phyloP scores from a whole-genome alignment of 2,113 vertebrate species.

The Aspiorhynchus laticeps region DNA sequence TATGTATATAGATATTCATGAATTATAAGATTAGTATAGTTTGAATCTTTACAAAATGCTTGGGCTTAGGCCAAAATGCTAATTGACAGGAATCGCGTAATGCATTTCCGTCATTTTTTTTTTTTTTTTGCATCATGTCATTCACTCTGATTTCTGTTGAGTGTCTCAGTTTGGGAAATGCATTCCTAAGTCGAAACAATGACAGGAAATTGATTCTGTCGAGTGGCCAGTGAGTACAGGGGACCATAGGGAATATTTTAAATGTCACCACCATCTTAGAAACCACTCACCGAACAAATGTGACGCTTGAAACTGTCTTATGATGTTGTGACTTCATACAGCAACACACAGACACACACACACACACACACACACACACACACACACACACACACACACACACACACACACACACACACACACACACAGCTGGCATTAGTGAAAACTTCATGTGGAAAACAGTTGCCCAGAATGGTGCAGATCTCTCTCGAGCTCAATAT shows the following conservation, averaged over 20 bases:
- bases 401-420: too few species aligned
- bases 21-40: neutral
- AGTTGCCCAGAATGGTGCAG: neutral
- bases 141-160: slow-evolving; percentile 43
- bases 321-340: neutral
- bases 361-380: too few species aligned
- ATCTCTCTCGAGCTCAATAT: neutral
- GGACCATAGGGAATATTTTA: slow-evolving; percentile 58
- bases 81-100: slow-evolving; percentile 52
- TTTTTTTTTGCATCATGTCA: slow-evolving; percentile 20
- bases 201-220: slow-evolving; percentile 57
- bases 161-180: slow-evolving; percentile 46
- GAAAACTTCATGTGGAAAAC: neutral
- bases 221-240: slow-evolving; percentile 46
- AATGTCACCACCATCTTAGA: slow-evolving; percentile 61
- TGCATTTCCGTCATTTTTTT: slow-evolving; percentile 36
- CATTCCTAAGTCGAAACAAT: slow-evolving; percentile 51
- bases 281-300: slow-evolving; percentile 22
- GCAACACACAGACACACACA: neutral
- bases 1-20: neutral
- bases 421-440: neutral
- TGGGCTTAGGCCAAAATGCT: neutral
- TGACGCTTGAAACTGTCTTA: neutral
- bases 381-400: too few species aligned
- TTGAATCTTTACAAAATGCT: neutral